Conservation (phyloP, 2,113 vertebrate species). For the Microcebus murinus region DNA sequence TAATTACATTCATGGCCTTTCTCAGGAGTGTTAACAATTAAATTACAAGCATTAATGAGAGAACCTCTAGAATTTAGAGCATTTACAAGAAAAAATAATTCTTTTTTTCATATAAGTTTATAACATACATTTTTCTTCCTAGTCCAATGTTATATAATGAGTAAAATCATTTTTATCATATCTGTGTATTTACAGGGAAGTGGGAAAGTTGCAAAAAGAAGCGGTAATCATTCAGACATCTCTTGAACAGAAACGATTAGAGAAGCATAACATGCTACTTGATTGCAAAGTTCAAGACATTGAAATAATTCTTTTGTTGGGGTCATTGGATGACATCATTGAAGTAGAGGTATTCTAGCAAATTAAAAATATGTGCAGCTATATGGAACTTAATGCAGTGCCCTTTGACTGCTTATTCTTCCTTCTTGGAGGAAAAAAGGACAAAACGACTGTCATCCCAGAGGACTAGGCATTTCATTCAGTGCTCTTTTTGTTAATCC, state of each 20-base stretch:
- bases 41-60: not conserved
- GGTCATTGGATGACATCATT: slow-evolving; percentile 92
- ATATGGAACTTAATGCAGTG: not conserved
- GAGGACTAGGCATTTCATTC: not conserved
- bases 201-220: slow-evolving; percentile 89
- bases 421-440: not conserved
- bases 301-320: slow-evolving; percentile 87
- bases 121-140: slow-evolving; percentile 13
- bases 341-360: slow-evolving; percentile 88
- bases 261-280: slow-evolving; percentile 92
- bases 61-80: not conserved
- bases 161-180: slow-evolving; percentile 17
- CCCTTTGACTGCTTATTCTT: not conserved
- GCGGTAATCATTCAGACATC: slow-evolving; percentile 84
- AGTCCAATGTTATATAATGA: not conserved
- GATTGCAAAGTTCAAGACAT: slow-evolving; percentile 92
- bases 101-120: not conserved
- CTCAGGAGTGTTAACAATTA: not conserved
- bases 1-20: not conserved
- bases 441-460: not conserved
- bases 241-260: slow-evolving; percentile 91
- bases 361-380: not conserved
- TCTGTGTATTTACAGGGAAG: slow-evolving; percentile 84
- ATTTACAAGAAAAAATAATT: not conserved
- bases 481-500: not conserved